phyloP scores from a whole-genome alignment of 1,140 invertebrate species.

The Lordiphosa clarofinis region DNA sequence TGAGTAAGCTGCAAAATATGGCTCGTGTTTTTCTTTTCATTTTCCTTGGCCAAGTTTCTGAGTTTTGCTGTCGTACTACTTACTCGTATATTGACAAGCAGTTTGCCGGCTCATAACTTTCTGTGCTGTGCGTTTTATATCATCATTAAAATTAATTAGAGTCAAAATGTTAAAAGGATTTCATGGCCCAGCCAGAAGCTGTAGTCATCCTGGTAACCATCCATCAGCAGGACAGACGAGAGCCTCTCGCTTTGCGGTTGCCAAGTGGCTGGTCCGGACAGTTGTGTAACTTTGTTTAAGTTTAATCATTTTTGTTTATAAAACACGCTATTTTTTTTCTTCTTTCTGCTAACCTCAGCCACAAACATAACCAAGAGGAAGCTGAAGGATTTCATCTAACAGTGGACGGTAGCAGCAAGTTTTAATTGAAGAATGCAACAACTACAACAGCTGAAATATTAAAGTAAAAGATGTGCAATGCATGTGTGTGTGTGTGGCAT shows the following conservation, averaged over 20 bases:
- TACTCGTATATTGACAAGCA: conserved; percentile 38
- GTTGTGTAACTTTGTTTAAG: conserved; percentile 54
- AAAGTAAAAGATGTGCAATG: conserved; percentile 55
- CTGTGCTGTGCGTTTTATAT: conserved; percentile 41
- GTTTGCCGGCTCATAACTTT: conserved; percentile 41
- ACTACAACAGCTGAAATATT: conserved; percentile 29
- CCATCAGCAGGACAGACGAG: conserved; percentile 29
- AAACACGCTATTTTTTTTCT: conserved; percentile 34
- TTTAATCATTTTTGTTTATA: conserved; percentile 67
- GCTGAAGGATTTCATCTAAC: neutral
- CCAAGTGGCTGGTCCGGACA: conserved; percentile 15
- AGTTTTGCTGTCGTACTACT: conserved; percentile 5
- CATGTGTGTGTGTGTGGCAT: conserved; percentile 14
- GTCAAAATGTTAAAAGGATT: conserved; percentile 76
- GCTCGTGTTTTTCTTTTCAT: conserved; percentile 43
- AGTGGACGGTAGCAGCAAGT: conserved; percentile 39
- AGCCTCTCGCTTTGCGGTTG: conserved; percentile 18
- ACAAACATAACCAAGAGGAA: conserved; percentile 17
- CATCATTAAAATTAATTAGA: conserved; percentile 79
- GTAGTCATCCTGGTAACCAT: conserved; percentile 36
- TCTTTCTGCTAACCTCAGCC: conserved; percentile 14
- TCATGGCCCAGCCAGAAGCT: conserved; percentile 32
- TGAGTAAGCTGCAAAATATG: conserved; percentile 45
- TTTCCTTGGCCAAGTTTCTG: conserved; percentile 19
- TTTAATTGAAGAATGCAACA: conserved; percentile 62